Conservation (phyloP, 2,797 vertebrate genomes). For the Hipposideros larvatus region DNA sequence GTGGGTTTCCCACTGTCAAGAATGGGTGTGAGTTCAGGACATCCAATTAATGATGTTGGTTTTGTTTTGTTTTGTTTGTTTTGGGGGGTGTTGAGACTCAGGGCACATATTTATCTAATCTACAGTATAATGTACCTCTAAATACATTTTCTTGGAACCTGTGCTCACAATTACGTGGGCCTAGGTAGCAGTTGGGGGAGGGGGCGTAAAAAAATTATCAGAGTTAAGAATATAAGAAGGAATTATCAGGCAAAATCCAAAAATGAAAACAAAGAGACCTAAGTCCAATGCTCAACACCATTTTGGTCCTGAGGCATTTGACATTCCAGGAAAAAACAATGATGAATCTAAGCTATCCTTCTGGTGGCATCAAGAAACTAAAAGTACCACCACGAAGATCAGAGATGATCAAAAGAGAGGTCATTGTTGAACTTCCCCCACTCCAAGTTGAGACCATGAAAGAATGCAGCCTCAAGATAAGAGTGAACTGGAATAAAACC, state of each 20-base stretch:
- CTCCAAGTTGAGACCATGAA: neutral
- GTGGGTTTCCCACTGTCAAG: neutral
- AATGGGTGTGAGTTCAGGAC: neutral
- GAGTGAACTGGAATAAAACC: neutral
- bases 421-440: neutral
- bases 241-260: neutral
- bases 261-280: neutral
- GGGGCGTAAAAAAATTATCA: neutral
- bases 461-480: neutral
- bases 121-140: neutral
- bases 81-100: neutral
- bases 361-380: neutral
- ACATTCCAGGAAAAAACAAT: neutral
- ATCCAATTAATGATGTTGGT: neutral
- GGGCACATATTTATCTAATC: neutral
- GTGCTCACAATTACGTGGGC: neutral
- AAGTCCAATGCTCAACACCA: neutral
- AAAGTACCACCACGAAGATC: neutral
- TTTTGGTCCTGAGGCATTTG: neutral
- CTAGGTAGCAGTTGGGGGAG: neutral
- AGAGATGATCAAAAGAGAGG: neutral
- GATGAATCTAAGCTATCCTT: neutral
- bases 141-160: neutral
- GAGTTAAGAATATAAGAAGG: neutral
- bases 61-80: neutral